Percentiles rank a stretch among this genome's conserved stretches.
These are phyloP conservation scores for Galerucella nymphaeae DNA, from an alignment of 2,888 invertebrate genomes.

Conservation along the genomic window DNA sequence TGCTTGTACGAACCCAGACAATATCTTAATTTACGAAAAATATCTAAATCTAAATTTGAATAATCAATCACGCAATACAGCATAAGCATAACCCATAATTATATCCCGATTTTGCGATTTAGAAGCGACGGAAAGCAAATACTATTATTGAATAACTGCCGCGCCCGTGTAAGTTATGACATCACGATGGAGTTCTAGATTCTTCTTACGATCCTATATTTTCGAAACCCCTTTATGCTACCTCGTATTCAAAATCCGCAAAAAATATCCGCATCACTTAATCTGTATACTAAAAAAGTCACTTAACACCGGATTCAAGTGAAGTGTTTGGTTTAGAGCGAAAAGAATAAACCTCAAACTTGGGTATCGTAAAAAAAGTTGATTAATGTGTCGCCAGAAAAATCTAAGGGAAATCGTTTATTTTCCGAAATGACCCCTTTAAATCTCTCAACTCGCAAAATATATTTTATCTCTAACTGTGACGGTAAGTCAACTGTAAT, in stretches of 20 bases:
- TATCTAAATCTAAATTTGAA: no score
- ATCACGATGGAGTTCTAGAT: no score
- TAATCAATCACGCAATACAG: no score
- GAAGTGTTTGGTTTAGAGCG: not conserved
- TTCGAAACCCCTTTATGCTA: not conserved
- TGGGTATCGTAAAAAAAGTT: slow-evolving; percentile 14
- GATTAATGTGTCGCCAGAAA: slow-evolving; percentile 17
- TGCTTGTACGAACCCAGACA: no score
- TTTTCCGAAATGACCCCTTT: slow-evolving; percentile 1
- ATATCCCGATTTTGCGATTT: no score
- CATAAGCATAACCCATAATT: no score
- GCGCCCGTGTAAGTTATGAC: no score
- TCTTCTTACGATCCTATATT: no score
- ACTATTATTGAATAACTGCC: no score
- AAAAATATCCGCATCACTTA: not conserved
- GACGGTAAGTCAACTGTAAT: not conserved
- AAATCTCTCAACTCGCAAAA: slow-evolving; percentile 2
- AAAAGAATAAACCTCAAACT: slow-evolving; percentile 8
- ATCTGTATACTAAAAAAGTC: slow-evolving; percentile 8
- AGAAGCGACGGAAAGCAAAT: no score
- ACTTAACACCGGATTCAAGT: slow-evolving; percentile 3
- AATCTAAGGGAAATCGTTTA: slow-evolving; percentile 7
- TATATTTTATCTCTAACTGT: slow-evolving; percentile 8
- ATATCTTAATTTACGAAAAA: no score
- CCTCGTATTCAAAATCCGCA: not conserved